Conservation (phyloP, 53 echinoderm and acorn worm genomes). For the Stichopus horrens region DNA sequence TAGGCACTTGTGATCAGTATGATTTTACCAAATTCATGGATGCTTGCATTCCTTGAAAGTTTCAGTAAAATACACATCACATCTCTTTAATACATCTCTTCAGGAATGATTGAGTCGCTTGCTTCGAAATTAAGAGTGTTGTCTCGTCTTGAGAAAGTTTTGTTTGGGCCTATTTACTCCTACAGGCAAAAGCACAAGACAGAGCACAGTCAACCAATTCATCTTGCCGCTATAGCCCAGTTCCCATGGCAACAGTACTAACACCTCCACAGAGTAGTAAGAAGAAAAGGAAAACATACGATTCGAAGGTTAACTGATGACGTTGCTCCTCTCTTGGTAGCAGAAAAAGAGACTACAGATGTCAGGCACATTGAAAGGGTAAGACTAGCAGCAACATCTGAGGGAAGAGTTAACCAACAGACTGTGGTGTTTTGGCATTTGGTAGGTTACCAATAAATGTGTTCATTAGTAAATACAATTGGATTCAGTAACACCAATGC, state of each 20-base stretch:
- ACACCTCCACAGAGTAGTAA: constrained; percentile 94
- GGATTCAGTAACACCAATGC: too few species aligned
- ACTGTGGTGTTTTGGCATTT: too few species aligned
- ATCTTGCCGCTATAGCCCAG: constrained; percentile 74
- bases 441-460: too few species aligned
- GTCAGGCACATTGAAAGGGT: background rate
- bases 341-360: background rate
- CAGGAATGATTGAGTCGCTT: too few species aligned
- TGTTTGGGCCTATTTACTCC: too few species aligned
- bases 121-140: background rate
- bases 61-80: too few species aligned
- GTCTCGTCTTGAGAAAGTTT: background rate
- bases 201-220: constrained; percentile 48
- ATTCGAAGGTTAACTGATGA: background rate
- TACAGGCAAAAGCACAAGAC: constrained; percentile 84
- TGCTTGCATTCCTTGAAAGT: too few species aligned
- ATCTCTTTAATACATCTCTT: too few species aligned
- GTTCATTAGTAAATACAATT: too few species aligned
- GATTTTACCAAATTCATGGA: too few species aligned
- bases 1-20: too few species aligned
- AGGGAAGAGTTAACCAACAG: too few species aligned
- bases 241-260: constrained; percentile 80
- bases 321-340: background rate
- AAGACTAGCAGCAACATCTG: background rate
- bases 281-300: constrained; percentile 40